Base-by-base conservation (phyloP, 2,113 vertebrate species). In the Lamprotornis superbus region DNA sequence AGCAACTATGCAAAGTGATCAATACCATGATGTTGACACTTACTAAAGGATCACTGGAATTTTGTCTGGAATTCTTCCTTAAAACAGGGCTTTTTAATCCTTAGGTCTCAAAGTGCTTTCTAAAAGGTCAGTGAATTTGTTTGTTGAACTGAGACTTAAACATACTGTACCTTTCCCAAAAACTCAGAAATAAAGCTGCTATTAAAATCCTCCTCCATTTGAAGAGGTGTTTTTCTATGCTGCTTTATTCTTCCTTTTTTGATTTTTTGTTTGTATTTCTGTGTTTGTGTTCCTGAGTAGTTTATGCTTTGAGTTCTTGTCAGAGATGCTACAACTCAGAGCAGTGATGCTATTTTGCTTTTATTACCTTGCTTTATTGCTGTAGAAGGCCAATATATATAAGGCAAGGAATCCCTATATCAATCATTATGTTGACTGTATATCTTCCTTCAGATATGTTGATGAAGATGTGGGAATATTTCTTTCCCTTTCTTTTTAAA, bases 351-450 rank as follows among this genome's bases (percentile, higher is more conserved):
- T 1, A 1, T 31, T 60, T 80, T 64, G 30, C 25, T 76, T 68
- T 93, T 83, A 21, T 61, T 46, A 27, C 11, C 5, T 73, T 21
- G 20, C 11, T 23, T 22, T 21, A 10, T 11, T 46, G 21, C n/a
- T 78, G 42, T 31, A 16, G 50, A 88, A 77, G 50, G n/a, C 19
- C 1, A 5, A 12, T 10, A 25, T 19, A 52, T 2, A 2, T 17
- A 59, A 65, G 9, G 28, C 5, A 65, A 60, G 18, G 27, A 93
- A 73, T 39, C 21, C 6, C 19, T 39, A 20, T 37, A 67, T 14
- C 56, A 81, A 25, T 12, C 6, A 14, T 20, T 24, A 35, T 12
- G 3, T 11, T 1, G 2, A 61, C 15, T 15, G 8, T 56, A 0
- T 28, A 23, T 33, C 19, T 83, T 83, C 63, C 27, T 77, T 70